These are phyloP conservation scores for Cherax quadricarinatus DNA, from an alignment of 1,140 invertebrate genomes.

Conservation along the genomic window DNA sequence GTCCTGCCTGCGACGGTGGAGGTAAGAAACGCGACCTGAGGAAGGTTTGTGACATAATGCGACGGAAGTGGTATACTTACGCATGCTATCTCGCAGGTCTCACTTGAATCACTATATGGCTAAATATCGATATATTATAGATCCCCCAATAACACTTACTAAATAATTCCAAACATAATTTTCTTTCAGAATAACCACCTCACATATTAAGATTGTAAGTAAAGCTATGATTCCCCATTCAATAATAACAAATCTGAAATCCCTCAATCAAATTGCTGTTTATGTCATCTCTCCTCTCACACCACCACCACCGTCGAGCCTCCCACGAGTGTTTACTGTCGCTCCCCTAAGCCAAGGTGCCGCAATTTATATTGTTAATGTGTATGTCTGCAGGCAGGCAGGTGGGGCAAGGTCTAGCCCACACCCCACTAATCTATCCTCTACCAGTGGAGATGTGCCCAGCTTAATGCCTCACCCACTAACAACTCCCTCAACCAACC, in stretches of 20 bases:
- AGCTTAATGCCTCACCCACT: neutral
- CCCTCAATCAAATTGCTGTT: neutral
- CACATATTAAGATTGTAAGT: slow-evolving; percentile 70
- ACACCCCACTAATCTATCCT: neutral
- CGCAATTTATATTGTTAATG: slow-evolving; percentile 3
- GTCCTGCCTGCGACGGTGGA: slow-evolving; percentile 61
- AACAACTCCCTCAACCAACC: neutral
- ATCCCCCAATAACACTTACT: slow-evolving; percentile 47
- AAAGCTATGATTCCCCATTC: slow-evolving; percentile 50
- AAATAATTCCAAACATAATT: slow-evolving; percentile 68
- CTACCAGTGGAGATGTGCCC: neutral
- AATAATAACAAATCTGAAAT: slow-evolving; percentile 17
- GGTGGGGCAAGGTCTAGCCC: neutral
- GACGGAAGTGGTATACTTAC: slow-evolving; percentile 9
- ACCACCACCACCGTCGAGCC: neutral
- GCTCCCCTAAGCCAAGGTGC: slow-evolving; percentile 17
- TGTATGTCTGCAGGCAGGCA: slow-evolving; percentile 29
- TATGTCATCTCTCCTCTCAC: neutral
- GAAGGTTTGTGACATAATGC: slow-evolving; percentile 33
- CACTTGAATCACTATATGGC: slow-evolving; percentile 17
- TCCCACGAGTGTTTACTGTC: slow-evolving; percentile 18
- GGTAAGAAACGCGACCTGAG: slow-evolving; percentile 46
- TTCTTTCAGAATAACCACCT: slow-evolving; percentile 70
- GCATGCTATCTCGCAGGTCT: neutral
- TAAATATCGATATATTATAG: slow-evolving; percentile 41